Conservation (phyloP, 2,113 vertebrate species). For the Tetrao urogallus region DNA sequence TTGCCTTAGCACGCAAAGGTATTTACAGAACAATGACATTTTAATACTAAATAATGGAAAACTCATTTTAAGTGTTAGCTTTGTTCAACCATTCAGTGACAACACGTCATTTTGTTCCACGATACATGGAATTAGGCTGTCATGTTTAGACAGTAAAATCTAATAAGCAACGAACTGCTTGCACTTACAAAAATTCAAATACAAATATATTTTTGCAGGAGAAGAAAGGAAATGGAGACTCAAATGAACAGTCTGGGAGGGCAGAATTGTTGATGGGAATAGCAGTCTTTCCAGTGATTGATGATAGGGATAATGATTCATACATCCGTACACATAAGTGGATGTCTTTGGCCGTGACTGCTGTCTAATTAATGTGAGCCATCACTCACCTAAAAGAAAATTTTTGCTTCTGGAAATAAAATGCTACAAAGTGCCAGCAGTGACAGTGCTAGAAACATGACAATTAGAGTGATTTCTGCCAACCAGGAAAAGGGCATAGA, state of each 20-base stretch:
- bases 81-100: not conserved
- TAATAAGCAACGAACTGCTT: not conserved
- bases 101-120: not conserved
- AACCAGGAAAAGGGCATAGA: conserved; percentile 73
- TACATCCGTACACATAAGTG: conserved; percentile 37
- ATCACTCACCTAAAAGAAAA: conserved; percentile 57
- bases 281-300: conserved; percentile 18
- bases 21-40: not conserved
- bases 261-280: not conserved
- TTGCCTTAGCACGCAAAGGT: not conserved
- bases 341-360: conserved; percentile 45
- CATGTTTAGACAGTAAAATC: not conserved
- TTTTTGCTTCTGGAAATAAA: conserved; percentile 52
- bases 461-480: conserved; percentile 77
- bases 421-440: conserved; percentile 36
- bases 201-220: not conserved
- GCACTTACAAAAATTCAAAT: not conserved
- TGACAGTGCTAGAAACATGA: conserved; percentile 56
- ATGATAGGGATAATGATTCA: conserved; percentile 58
- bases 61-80: not conserved
- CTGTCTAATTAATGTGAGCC: conserved; percentile 70
- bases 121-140: not conserved
- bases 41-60: conserved; percentile 10
- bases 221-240: not conserved
- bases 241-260: not conserved